Evolutionary conservation across 2,113 vertebrate species (phyloP).

Genomic region (Daphoenositta chrysoptera): DNA sequence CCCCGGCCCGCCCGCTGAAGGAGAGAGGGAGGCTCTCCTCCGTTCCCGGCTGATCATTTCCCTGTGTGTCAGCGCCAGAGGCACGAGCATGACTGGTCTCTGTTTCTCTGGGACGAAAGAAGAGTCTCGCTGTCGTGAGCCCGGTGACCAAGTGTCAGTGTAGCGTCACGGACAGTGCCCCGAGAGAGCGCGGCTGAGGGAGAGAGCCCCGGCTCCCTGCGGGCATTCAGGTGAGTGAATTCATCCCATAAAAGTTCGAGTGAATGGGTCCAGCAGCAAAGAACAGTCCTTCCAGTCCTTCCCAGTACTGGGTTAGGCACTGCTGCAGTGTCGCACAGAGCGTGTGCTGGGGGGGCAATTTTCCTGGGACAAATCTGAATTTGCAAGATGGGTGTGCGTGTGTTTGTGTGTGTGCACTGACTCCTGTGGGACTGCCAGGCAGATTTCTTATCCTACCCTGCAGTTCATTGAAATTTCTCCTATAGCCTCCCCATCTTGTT

Average conservation of each 20-base stretch:
- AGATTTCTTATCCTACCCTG: background rate
- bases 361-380: background rate
- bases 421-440: background rate
- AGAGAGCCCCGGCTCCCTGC: background rate
- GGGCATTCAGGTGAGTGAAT: constrained; percentile 34
- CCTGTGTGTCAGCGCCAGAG: constrained; percentile 23
- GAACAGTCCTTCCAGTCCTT: no score
- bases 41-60: background rate
- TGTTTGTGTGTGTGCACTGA: background rate
- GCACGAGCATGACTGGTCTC: constrained; percentile 13
- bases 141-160: constrained; percentile 19
- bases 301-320: background rate
- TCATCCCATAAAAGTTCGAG: background rate
- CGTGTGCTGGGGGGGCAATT: background rate
- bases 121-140: background rate
- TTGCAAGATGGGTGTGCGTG: background rate
- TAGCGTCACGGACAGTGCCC: background rate
- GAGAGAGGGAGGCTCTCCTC: background rate
- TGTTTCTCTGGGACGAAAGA: constrained; percentile 19
- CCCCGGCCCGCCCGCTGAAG: background rate
- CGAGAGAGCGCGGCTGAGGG: background rate
- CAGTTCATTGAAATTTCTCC: background rate
- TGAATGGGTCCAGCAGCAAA: background rate
- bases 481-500: background rate
- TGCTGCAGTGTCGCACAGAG: background rate